phyloP scores from a whole-genome alignment of 2,797 vertebrate genomes.

The Florisuga fusca region DNA sequence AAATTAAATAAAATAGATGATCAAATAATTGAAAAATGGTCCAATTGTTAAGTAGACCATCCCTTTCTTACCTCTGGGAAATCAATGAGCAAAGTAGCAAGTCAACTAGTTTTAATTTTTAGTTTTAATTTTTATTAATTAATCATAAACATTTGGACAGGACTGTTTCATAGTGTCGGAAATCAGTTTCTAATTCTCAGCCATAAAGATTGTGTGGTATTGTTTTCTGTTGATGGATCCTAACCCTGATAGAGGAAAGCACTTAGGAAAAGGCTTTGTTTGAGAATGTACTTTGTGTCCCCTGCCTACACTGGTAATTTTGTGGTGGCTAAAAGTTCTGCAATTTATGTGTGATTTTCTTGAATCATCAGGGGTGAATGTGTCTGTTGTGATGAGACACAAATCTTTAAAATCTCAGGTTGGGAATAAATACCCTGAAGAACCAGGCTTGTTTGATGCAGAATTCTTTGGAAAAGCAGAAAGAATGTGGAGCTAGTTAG shows the following conservation, averaged over 20 bases:
- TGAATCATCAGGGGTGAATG: background rate
- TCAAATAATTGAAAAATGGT: background rate
- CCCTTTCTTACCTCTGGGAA: background rate
- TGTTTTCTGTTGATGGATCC: conserved; percentile 17
- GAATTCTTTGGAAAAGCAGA: background rate
- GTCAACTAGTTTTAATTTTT: background rate
- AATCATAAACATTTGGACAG: background rate
- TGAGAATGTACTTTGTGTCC: background rate
- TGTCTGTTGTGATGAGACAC: background rate
- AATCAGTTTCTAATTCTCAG: background rate
- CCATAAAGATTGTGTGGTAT: background rate
- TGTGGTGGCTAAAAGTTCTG: background rate
- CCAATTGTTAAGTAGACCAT: background rate
- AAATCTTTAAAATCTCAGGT: background rate
- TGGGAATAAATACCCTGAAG: background rate
- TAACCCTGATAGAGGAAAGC: background rate
- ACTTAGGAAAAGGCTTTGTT: conserved; percentile 2
- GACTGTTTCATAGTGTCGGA: background rate
- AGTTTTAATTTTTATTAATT: background rate
- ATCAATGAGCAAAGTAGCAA: background rate
- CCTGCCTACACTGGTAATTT: background rate
- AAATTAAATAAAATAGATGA: conserved; percentile 28
- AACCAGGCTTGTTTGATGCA: fast-evolving
- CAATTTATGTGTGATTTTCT: background rate
- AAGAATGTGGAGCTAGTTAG: background rate